Evolutionary conservation across 2,113 vertebrate species (phyloP), one percentile per base, ranked within the genome.

Genomic region (Halichoeres trimaculatus): DNA sequence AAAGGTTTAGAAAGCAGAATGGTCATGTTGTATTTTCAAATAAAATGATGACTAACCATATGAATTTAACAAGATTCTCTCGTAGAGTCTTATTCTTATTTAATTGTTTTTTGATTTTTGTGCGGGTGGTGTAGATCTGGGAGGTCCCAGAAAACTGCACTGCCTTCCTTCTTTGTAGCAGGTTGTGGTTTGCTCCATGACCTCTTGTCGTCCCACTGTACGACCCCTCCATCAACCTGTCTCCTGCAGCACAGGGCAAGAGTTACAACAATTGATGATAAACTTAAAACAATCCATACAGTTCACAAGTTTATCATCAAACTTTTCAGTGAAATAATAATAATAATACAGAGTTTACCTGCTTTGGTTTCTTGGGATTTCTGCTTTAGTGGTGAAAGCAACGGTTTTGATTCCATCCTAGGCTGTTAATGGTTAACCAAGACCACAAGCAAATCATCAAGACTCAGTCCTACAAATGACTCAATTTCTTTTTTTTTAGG

Each of bases 51-150:
- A 74, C 74, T 70, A 14, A 85, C 87, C 50, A 56, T 10, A 70
- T 47, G 2, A 65, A 45, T 35, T 93, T 91, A 76, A 95, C 90
- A 10, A 97, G 91, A 36, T 91, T 66, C 63, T 90, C 93, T 66
- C 95, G 90, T 34, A 96, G 93, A 55, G 86, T 78, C 74, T 93
- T 91, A 1, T 87, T 87, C 0, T 72, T 87, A 61, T 79, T 94
- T 40, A 81, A 79, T 20, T 55, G 45, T 9, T 8, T 20, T 20
- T 48, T 48, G 8, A 48, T n/a, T 2, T 10, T 48, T 50, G 68
- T 36, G 66, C 68, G 81, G 12, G 68, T 88, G 60, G 30, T 73
- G 59, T 40, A 69, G 3, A n/a, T n/a, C 17, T 74, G 91, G 56
- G 78, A 79, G 11, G 20, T 34, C 23, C 58, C 22, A 12, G 11